Conservation (phyloP, 2,888 invertebrate genomes). For the Andrena flavipes region DNA sequence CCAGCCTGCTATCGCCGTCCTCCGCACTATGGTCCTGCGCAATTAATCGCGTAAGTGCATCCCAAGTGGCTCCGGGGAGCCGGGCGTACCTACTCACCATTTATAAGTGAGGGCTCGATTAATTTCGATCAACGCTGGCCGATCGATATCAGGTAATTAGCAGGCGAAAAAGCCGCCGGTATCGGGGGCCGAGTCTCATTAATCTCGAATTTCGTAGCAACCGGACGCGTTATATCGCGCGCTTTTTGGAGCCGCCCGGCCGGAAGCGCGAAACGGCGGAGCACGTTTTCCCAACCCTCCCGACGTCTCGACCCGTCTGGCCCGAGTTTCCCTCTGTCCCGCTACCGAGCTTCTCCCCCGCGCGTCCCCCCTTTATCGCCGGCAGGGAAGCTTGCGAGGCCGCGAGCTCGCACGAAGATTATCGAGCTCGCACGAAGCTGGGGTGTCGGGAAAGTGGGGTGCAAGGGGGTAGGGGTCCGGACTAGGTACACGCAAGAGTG, state of each 20-base stretch:
- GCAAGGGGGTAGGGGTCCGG: conserved; percentile 37
- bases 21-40: not conserved
- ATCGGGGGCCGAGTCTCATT: conserved; percentile 41
- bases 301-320: not conserved
- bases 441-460: conserved; percentile 14
- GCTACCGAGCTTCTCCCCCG: conserved; percentile 4
- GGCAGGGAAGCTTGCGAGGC: conserved; percentile 41
- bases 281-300: conserved; percentile 37
- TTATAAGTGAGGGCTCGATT: conserved; percentile 34
- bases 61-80: not conserved
- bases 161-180: conserved; percentile 16
- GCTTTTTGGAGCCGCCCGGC: conserved; percentile 39
- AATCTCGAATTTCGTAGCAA: conserved; percentile 42
- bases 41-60: conserved; percentile 13
- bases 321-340: not conserved
- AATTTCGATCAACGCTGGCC: conserved; percentile 35
- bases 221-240: conserved; percentile 42
- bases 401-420: conserved; percentile 72
- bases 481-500: conserved; percentile 41
- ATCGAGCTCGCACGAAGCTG: conserved; percentile 76
- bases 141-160: conserved; percentile 55
- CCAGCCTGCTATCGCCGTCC: not conserved
- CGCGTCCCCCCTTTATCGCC: conserved; percentile 38
- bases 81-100: not conserved
- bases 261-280: conserved; percentile 44